Evolutionary conservation across 2,113 vertebrate species (phyloP).

Genomic region (Chlamydotis undulata): DNA sequence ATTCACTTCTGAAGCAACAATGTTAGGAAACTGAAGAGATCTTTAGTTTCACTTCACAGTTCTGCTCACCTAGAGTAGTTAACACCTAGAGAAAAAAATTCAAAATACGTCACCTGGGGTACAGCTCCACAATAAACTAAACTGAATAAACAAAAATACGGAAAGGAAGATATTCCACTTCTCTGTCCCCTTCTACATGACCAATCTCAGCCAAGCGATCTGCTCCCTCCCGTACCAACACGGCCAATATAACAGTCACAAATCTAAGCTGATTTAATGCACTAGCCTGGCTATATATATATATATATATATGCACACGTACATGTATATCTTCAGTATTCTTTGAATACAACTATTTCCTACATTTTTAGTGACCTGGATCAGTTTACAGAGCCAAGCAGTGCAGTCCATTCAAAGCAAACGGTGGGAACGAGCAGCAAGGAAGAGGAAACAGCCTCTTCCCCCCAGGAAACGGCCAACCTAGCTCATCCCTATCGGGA

Average conservation of each 20-base stretch:
- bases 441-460: conserved; percentile 36
- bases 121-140: neutral
- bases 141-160: neutral
- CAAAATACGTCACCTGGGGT: neutral
- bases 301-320: rapidly evolving
- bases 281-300: neutral
- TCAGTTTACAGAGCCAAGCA: neutral
- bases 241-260: neutral
- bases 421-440: neutral
- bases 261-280: neutral
- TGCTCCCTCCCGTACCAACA: neutral
- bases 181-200: neutral
- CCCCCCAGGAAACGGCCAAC: conserved; percentile 40
- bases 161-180: neutral
- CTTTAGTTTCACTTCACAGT: neutral
- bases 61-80: neutral
- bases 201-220: neutral
- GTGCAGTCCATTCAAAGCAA: neutral
- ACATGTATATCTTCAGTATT: no score
- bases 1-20: neutral
- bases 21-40: neutral
- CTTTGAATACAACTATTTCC: neutral
- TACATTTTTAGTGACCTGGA: neutral
- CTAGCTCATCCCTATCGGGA: conserved; percentile 24
- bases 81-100: neutral